Percentiles rank a stretch among this genome's conserved stretches.
Evolutionary conservation across 53 echinoderm and acorn worm genomes (phyloP).

Genomic region (Glandiceps talaboti): DNA sequence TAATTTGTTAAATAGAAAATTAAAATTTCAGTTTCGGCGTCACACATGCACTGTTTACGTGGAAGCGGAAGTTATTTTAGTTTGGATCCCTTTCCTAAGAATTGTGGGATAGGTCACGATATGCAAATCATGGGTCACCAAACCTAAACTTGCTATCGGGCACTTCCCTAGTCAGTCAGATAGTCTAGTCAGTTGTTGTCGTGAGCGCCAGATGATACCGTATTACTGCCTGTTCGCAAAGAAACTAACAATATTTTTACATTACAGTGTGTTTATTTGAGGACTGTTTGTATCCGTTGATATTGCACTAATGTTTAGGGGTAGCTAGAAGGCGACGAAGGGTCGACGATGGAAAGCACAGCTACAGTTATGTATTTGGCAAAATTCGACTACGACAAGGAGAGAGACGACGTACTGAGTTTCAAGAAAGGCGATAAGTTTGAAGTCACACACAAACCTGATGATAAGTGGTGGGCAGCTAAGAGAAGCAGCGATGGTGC

Average conservation of each 20-base stretch:
- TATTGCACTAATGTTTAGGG: background rate
- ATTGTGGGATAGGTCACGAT: background rate
- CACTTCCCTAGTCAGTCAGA: background rate
- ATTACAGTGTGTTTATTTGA: too few species aligned
- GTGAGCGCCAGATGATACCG: background rate
- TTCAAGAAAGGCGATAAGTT: conserved; percentile 81
- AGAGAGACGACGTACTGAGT: conserved; percentile 79
- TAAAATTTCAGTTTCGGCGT: too few species aligned
- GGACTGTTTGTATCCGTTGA: background rate
- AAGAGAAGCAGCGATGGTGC: conserved; percentile 46
- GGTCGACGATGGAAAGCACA: conserved; percentile 51
- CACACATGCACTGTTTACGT: background rate
- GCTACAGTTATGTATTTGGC: conserved; percentile 86
- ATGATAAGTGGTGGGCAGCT: conserved; percentile 91
- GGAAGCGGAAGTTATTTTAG: background rate
- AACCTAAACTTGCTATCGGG: background rate
- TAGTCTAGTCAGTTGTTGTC: background rate
- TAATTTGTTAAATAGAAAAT: too few species aligned
- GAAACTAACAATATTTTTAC: too few species aligned
- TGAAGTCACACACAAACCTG: conserved; percentile 57
- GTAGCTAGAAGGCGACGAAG: background rate
- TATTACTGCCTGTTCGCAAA: background rate
- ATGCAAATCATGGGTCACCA: background rate
- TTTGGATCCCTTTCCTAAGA: background rate
- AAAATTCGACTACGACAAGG: conserved; percentile 58